Evolutionary conservation across 2,888 invertebrate genomes (phyloP).

Genomic region (Mongoloraphidia duomilia): DNA sequence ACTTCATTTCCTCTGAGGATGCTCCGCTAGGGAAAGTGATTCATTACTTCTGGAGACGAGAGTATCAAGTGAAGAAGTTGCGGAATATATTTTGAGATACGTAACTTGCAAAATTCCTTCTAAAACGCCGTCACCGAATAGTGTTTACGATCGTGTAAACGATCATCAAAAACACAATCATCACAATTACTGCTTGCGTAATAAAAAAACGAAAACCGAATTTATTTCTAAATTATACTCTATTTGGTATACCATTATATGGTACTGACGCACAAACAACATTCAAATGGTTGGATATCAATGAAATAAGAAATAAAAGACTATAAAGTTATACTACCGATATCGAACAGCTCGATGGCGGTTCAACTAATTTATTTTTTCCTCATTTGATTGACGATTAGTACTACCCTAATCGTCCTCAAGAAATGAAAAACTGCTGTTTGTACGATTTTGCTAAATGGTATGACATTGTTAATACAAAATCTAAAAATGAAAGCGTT

Average conservation of each 20-base stretch:
- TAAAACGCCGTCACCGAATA: constrained; percentile 15
- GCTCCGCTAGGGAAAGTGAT: constrained; percentile 16
- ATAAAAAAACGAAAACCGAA: constrained; percentile 16
- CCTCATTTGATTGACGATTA: constrained; percentile 18
- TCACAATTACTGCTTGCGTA: constrained; percentile 19
- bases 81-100: constrained; percentile 16
- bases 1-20: constrained; percentile 17
- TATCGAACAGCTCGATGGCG: constrained; percentile 13
- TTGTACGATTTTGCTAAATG: constrained; percentile 17
- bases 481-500: constrained; percentile 7
- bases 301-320: constrained; percentile 14
- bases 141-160: constrained; percentile 15
- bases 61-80: constrained; percentile 19
- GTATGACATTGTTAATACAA: constrained; percentile 12
- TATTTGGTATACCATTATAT: constrained; percentile 19
- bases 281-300: constrained; percentile 22
- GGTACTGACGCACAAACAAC: constrained; percentile 21
- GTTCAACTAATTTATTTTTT: constrained; percentile 19
- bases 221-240: constrained; percentile 12
- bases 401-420: constrained; percentile 19
- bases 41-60: constrained; percentile 19
- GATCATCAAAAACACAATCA: constrained; percentile 19
- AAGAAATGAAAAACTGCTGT: constrained; percentile 14
- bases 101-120: constrained; percentile 16
- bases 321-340: constrained; percentile 17